Percentiles rank a stretch among this genome's conserved stretches.
Conservation (phyloP, 2,888 invertebrate species). For the Sphaeridia pumilis region DNA sequence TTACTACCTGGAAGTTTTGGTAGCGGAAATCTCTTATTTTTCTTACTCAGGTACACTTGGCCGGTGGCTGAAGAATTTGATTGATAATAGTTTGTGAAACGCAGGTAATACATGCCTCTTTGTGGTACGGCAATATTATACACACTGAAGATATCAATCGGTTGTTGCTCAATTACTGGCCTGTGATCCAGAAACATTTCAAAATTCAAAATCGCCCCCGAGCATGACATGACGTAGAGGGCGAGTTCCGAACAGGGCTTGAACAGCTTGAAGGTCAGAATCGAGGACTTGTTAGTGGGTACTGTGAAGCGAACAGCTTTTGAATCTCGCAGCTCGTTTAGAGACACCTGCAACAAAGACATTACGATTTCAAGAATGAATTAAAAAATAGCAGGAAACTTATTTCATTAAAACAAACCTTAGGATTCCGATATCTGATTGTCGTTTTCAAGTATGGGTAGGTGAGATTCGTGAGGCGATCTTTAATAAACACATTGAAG, state of each 20-base stretch:
- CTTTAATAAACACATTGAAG: conserved; percentile 47
- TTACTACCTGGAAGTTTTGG: conserved; percentile 46
- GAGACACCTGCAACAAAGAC: conserved; percentile 31
- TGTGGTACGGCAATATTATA: conserved; percentile 26
- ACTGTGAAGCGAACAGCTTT: conserved; percentile 44
- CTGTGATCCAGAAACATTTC: conserved; percentile 26
- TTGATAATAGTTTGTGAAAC: conserved; percentile 14
- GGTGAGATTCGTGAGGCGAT: conserved; percentile 44
- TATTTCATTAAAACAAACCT: conserved; percentile 15
- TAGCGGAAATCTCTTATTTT: conserved; percentile 41
- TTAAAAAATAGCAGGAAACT: background rate
- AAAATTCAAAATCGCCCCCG: conserved; percentile 38
- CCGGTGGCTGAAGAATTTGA: conserved; percentile 21
- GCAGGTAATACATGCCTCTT: conserved; percentile 29
- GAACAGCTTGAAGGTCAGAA: conserved; percentile 32
- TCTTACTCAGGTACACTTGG: conserved; percentile 35
- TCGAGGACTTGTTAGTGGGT: conserved; percentile 12
- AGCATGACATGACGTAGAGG: conserved; percentile 48
- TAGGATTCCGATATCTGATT: conserved; percentile 38
- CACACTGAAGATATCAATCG: conserved; percentile 28
- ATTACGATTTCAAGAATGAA: background rate
- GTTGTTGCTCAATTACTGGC: conserved; percentile 18
- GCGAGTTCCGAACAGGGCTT: conserved; percentile 35
- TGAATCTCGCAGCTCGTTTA: conserved; percentile 43
- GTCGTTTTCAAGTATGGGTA: conserved; percentile 44